phyloP scores from a whole-genome alignment of 2,888 invertebrate species.

The Catocala nupta region DNA sequence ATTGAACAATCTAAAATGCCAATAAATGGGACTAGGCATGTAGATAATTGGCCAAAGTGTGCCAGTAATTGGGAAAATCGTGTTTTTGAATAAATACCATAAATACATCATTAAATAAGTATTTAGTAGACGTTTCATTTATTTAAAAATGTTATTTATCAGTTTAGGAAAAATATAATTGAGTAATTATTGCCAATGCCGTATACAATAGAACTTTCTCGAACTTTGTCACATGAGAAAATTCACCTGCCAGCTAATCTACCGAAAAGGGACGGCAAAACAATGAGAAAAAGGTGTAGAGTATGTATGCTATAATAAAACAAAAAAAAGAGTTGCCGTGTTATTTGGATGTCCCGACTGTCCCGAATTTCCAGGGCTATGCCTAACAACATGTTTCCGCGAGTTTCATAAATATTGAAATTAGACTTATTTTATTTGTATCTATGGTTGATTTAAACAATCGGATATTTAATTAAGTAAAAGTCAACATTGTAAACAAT shows the following conservation, averaged over 20 bases:
- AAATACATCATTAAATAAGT: too few species aligned
- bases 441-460: too few species aligned
- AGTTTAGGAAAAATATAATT: conserved; percentile 28
- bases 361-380: conserved; percentile 31
- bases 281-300: conserved; percentile 31
- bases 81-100: too few species aligned
- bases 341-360: conserved; percentile 19
- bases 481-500: not conserved
- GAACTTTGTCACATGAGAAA: conserved; percentile 26
- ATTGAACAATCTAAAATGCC: too few species aligned
- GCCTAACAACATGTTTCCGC: conserved; percentile 27
- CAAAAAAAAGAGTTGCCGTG: conserved; percentile 25
- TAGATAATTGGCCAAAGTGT: too few species aligned
- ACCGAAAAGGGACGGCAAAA: conserved; percentile 25
- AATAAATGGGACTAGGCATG: too few species aligned
- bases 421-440: too few species aligned
- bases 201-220: conserved; percentile 27
- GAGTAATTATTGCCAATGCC: conserved; percentile 29
- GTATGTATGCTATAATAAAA: conserved; percentile 29
- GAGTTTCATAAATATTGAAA: conserved; percentile 28
- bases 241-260: conserved; percentile 28
- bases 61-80: too few species aligned
- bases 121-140: too few species aligned
- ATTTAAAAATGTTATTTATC: conserved; percentile 5
- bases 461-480: not conserved